Base-by-base conservation (phyloP, 2,113 vertebrate genomes). In the Grallaria varia region DNA sequence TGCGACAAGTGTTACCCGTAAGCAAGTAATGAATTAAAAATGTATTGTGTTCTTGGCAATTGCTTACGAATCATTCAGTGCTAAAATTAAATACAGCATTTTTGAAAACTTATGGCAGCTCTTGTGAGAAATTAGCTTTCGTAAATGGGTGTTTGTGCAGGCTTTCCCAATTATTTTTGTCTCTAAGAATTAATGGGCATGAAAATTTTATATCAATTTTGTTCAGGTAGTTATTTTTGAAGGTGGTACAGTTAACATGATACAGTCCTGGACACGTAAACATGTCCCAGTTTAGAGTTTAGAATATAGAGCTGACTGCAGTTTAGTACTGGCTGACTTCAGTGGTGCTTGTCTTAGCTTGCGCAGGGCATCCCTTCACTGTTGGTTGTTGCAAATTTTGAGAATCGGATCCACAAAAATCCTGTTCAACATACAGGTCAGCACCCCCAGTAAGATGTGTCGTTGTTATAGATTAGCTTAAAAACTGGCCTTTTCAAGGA, bases 281-380 rank as follows among this genome's bases (percentile, higher is more conserved):
- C 5, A 2, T 19, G 8, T 17, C 8, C 35, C 5, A 2, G 7
- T 4, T 50, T 13, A 63, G 7, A 19, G 15, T n/a, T 27, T 18
- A 53, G 7, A 19, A 13, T n/a, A 24, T 18, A 53, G 20, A 71
- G 20, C 39, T 84, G 12, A 40, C 27, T 63, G 17, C 60, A 30
- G 60, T 63, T 30, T 21, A 63, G 4, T 30, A 39, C 35, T 62
- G 42, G 1, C 18, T 84, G 49, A 30, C 27, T 81, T 84, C 44
- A 59, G 22, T 1, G 6, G 3, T 39, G 9, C 2, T 40, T 30
- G 18, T 83, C 30, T 85, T 33, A 47, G 14, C 8, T 73, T 21
- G 15, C 30, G 49, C 37, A 33, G 42, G 27, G 9, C 6, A 30
- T 87, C 4, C 20, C 10, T 74, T 47, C 23, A 6, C 2, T 4